Percentiles rank a stretch among this genome's conserved stretches.
These are phyloP conservation scores for Podarcis raffonei DNA, from an alignment of 2,113 vertebrate species.

Conservation along the genomic window DNA sequence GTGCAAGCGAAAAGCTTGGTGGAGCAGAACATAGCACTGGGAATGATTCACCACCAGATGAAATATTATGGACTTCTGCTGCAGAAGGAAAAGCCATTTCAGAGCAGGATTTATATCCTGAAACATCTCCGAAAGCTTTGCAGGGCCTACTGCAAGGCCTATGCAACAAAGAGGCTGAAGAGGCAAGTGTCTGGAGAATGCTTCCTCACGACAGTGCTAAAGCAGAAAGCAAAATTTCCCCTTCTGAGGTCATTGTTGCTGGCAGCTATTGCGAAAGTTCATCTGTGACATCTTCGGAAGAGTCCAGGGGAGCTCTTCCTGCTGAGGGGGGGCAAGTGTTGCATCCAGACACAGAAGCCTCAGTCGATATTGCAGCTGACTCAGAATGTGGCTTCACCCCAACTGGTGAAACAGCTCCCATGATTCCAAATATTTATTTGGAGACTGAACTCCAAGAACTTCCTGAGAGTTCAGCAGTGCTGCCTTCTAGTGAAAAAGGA, in stretches of 20 bases:
- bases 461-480: constrained; percentile 36
- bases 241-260: constrained; percentile 43
- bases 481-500: constrained; percentile 38
- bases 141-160: constrained; percentile 34
- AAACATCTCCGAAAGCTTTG: constrained; percentile 33
- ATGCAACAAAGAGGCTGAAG: constrained; percentile 29
- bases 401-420: constrained; percentile 36
- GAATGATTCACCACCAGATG: constrained; percentile 47
- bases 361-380: constrained; percentile 40
- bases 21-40: constrained; percentile 55
- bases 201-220: constrained; percentile 39
- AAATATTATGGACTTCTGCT: constrained; percentile 57
- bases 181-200: constrained; percentile 24
- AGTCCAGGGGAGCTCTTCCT: neutral
- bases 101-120: constrained; percentile 40
- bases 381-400: constrained; percentile 47
- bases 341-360: neutral
- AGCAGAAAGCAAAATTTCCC: constrained; percentile 52
- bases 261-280: constrained; percentile 37
- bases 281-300: constrained; percentile 28
- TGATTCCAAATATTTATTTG: constrained; percentile 39
- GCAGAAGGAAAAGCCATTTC: constrained; percentile 43
- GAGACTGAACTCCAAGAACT: constrained; percentile 39
- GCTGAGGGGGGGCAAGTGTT: neutral
- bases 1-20: constrained; percentile 56